These are phyloP conservation scores for Syngnathus floridae DNA, from an alignment of 2,113 vertebrate genomes.

Conservation along the genomic window DNA sequence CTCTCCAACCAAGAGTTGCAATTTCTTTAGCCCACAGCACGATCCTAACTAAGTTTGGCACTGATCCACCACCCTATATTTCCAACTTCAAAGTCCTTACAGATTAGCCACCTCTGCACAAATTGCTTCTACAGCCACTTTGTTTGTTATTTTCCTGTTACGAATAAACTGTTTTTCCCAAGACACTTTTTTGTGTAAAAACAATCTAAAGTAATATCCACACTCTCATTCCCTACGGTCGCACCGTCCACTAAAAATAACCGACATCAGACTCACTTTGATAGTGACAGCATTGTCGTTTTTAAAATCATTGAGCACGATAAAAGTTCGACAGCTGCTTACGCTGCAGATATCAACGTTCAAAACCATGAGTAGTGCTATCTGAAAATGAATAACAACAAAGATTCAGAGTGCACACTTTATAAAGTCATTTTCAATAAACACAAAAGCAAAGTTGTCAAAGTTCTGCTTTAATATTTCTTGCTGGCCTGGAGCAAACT, in stretches of 20 bases:
- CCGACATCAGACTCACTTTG: not conserved
- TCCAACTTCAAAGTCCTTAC: not conserved
- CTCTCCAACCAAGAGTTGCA: not conserved
- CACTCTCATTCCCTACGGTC: not conserved
- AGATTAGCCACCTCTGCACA: not conserved
- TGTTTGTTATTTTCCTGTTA: not conserved
- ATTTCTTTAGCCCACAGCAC: not conserved
- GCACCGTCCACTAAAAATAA: conserved; percentile 2
- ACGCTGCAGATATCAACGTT: not conserved
- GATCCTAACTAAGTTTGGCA: not conserved
- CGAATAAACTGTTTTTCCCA: not conserved
- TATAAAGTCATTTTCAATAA: not conserved
- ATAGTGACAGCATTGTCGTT: not conserved
- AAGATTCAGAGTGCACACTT: not conserved
- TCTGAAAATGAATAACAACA: not conserved
- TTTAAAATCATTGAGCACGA: not conserved
- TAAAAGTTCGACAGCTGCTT: not conserved
- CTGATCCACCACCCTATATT: not conserved
- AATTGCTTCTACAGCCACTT: not conserved
- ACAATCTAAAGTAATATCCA: not conserved
- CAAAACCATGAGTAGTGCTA: not conserved
- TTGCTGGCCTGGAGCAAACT: not conserved
- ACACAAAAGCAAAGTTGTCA: not conserved
- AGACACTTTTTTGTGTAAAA: not conserved
- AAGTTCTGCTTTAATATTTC: not conserved